Conservation (phyloP, 2,888 invertebrate genomes). For the Trimorus sp. region DNA sequence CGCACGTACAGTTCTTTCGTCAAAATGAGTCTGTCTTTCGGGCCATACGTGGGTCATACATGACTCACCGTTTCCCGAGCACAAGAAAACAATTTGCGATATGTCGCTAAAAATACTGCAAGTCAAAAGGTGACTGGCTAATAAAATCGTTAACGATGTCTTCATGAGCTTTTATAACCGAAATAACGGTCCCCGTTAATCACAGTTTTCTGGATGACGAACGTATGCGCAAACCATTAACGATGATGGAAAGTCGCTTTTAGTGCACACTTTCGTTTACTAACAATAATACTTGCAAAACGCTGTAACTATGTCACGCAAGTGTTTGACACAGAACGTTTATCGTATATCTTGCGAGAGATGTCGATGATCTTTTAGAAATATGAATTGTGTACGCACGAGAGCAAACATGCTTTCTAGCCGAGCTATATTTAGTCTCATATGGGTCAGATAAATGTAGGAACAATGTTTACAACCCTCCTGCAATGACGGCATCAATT, state of each 20-base stretch:
- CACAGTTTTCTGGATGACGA: slow-evolving; percentile 10
- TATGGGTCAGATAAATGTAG: slow-evolving; percentile 32
- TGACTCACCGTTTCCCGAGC: too few species aligned
- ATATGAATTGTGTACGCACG: slow-evolving; percentile 36
- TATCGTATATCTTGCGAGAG: slow-evolving; percentile 40
- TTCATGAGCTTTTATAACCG: slow-evolving; percentile 24
- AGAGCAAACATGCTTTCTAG: slow-evolving; percentile 20
- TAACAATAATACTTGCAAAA: slow-evolving; percentile 37
- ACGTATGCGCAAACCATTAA: slow-evolving; percentile 23
- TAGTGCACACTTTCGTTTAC: slow-evolving; percentile 38
- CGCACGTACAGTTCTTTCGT: not conserved
- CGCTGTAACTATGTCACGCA: slow-evolving; percentile 43
- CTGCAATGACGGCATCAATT: too few species aligned
- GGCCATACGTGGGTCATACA: too few species aligned
- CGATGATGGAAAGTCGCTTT: slow-evolving; percentile 39
- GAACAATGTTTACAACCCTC: not conserved
- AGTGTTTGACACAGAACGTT: slow-evolving; percentile 40
- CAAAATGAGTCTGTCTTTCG: too few species aligned
- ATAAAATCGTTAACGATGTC: slow-evolving; percentile 25
- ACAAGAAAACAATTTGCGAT: not conserved
- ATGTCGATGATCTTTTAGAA: slow-evolving; percentile 41
- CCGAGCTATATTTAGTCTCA: slow-evolving; percentile 33
- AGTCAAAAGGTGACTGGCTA: slow-evolving; percentile 2
- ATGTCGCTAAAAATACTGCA: slow-evolving; percentile 2
- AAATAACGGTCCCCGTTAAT: slow-evolving; percentile 19